phyloP scores from a whole-genome alignment of 2,113 vertebrate genomes.

The Lota lota region DNA sequence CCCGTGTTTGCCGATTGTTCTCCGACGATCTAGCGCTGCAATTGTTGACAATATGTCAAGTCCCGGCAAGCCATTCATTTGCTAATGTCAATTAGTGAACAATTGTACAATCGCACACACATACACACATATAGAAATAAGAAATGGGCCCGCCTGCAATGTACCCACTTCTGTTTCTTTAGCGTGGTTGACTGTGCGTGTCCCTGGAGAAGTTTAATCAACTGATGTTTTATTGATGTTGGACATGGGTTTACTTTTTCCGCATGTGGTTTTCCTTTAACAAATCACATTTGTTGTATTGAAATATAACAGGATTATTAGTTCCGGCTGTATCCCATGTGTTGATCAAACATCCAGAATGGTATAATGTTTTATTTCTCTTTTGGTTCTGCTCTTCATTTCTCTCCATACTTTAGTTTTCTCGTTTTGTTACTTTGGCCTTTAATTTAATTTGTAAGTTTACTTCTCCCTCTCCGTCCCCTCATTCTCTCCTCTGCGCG shows the following conservation, averaged over 20 bases:
- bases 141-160: slow-evolving; percentile 4
- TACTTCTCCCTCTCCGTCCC: slow-evolving; percentile 23
- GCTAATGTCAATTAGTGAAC: slow-evolving; percentile 65
- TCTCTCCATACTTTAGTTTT: slow-evolving; percentile 7
- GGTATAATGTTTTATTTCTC: slow-evolving; percentile 34
- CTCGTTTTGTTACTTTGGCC: neutral
- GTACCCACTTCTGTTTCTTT: slow-evolving; percentile 60
- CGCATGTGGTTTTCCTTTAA: slow-evolving; percentile 6
- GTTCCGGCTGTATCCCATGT: neutral
- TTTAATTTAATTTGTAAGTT: neutral
- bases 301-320: neutral
- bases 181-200: slow-evolving; percentile 32
- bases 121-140: slow-evolving; percentile 3
- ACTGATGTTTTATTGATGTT: slow-evolving; percentile 62
- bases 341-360: neutral
- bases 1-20: slow-evolving; percentile 15
- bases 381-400: slow-evolving; percentile 10
- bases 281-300: neutral
- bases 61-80: slow-evolving; percentile 55
- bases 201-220: slow-evolving; percentile 51
- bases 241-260: slow-evolving; percentile 37
- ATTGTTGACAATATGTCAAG: slow-evolving; percentile 48
- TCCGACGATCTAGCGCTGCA: slow-evolving; percentile 44
- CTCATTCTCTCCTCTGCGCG: slow-evolving; percentile 23
- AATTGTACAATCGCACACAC: slow-evolving; percentile 8